phyloP scores from a whole-genome alignment of 2,113 vertebrate species.

The Penelope pileata region DNA sequence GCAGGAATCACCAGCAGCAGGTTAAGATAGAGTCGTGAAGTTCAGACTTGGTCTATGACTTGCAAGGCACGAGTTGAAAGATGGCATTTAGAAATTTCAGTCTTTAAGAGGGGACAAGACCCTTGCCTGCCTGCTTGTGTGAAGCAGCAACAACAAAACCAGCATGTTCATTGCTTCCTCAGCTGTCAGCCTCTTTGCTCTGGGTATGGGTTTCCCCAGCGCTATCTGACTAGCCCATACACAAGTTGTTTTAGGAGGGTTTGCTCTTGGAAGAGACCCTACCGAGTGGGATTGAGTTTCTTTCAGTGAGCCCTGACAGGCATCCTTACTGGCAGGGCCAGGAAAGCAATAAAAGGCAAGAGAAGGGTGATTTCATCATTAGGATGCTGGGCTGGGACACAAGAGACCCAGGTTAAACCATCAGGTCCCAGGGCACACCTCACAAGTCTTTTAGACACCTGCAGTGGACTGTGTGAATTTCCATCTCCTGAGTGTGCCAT shows the following conservation, averaged over 20 bases:
- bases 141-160: neutral
- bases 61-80: neutral
- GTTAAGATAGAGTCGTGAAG: neutral
- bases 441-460: neutral
- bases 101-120: neutral
- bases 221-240: neutral
- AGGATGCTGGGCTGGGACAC: neutral
- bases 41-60: neutral
- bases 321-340: neutral
- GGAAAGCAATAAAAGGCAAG: neutral
- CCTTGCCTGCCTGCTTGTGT: neutral
- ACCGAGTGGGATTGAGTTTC: neutral
- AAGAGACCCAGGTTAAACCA: neutral
- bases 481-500: neutral
- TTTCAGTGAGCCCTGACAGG: neutral
- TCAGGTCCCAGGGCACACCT: neutral
- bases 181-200: neutral
- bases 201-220: neutral
- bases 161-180: neutral
- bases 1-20: neutral
- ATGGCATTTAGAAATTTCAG: neutral
- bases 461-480: neutral
- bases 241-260: neutral
- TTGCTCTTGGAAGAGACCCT: neutral
- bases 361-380: neutral